A percentile compares a stretch with the other conserved stretches of the same genome.
Evolutionary conservation across 2,888 invertebrate genomes (phyloP).

Genomic region (Harpagoxenus sublaevis): DNA sequence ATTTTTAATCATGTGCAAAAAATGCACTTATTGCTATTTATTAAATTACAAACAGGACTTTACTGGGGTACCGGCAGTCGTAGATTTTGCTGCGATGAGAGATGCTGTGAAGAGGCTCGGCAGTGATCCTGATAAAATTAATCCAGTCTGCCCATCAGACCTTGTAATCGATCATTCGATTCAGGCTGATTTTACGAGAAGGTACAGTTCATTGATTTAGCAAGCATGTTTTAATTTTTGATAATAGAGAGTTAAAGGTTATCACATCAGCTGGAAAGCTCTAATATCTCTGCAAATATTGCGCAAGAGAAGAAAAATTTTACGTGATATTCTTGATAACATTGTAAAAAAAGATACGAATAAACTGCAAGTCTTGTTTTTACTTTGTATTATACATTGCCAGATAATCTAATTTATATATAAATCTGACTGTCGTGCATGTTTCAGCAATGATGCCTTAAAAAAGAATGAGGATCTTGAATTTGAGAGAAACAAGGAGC

Average conservation of each 20-base stretch:
- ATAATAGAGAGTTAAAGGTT: conserved; percentile 16
- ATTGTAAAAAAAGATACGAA: not conserved
- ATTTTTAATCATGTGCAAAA: conserved; percentile 20
- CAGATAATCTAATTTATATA: not conserved
- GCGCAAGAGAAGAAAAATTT: not conserved
- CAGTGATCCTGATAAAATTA: conserved; percentile 97
- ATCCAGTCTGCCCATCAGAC: conserved; percentile 99
- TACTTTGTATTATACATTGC: not conserved
- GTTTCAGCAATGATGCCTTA: conserved; percentile 92
- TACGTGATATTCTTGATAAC: conserved; percentile 31
- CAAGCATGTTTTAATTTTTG: not conserved
- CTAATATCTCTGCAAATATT: not conserved
- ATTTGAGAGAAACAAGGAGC: conserved; percentile 97
- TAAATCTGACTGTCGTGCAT: not conserved
- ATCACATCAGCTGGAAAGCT: not conserved
- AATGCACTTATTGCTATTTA: not conserved
- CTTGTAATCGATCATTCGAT: conserved; percentile 99
- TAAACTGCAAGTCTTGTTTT: not conserved
- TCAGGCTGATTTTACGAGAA: conserved; percentile 96
- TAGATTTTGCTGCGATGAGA: conserved; percentile 99
- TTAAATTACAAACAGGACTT: conserved; percentile 89
- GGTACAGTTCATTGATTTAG: conserved; percentile 86
- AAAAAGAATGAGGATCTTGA: conserved; percentile 97
- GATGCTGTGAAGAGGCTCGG: conserved; percentile 96
- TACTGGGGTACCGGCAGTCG: conserved; percentile 99